Base-by-base conservation (phyloP, 2,888 invertebrate species). In the Lasioglossum pauxillum region DNA sequence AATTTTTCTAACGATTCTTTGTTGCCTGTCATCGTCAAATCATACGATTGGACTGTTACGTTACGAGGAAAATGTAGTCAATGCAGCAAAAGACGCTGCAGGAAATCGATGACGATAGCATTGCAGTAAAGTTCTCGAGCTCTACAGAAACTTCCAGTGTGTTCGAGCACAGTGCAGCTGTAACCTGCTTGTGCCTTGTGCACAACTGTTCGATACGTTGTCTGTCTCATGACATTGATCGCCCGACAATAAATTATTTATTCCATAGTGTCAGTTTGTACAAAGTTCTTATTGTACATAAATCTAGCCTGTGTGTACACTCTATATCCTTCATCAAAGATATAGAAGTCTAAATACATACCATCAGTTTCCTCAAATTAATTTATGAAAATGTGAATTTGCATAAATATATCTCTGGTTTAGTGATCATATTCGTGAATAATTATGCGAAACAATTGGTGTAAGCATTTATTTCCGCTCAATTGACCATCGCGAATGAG, bases 31-130 rank as follows among this genome's bases (percentile, higher is more conserved):
- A 27, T 75, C 12, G 7, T 72, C 4, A 53, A 69, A 69, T 64
- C 57, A 71, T 27, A 8, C 19, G 12, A 41, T 64, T 64, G 12
- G 76, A 84, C 46, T 53, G 31, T 69, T 16, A 41, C n/a, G 23
- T 69, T 12, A 41, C 16, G 23, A 60, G 8, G 64, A 35, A 44
- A 35, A 41, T 38, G 41, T 35, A 53, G 46, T 19, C 38, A 75
- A 83, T 84, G 83, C 81, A 81, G 71, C 81, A 83, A 67, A 84
- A 60, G 53, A 64, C 35, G 78, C 75, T 78, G 57, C 5, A 72
- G 31, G 75, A 35, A 80, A 86, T 86, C 87, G 73, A 86, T 80
- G 85, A 82, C 64, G 71, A 71, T 80, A 78, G 64, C 86, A 75
- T 82, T 86, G 81, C 78, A 46, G 78, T 75, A 78, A 72, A 80